phyloP scores from a whole-genome alignment of 2,888 invertebrate genomes.

The Globia sparganii region DNA sequence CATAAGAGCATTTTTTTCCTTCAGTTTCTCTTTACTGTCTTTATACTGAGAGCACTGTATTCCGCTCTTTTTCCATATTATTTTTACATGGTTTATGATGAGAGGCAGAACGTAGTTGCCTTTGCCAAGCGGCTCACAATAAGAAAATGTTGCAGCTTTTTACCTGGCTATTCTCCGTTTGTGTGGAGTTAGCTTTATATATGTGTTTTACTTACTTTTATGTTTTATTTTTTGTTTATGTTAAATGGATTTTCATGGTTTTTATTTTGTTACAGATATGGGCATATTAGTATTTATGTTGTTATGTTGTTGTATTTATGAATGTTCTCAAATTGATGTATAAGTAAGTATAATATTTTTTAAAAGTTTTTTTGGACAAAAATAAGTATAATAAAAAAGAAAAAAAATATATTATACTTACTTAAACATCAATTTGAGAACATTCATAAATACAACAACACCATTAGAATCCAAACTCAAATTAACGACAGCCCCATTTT shows the following conservation, averaged over 20 bases:
- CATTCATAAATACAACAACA: no score
- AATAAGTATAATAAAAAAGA: no score
- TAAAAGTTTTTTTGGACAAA: no score
- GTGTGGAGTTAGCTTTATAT: conserved; percentile 44
- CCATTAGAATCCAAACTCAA: no score
- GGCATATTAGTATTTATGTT: no score
- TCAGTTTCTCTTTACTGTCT: conserved; percentile 47
- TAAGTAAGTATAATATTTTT: no score
- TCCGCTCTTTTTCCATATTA: conserved; percentile 73
- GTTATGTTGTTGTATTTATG: no score
- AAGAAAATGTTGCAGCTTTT: conserved; percentile 65
- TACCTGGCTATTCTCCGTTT: conserved; percentile 64
- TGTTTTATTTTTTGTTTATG: not conserved
- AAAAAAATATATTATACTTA: no score
- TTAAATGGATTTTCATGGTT: not conserved
- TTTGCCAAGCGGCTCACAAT: conserved; percentile 66
- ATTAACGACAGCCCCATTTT: no score
- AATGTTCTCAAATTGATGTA: no score
- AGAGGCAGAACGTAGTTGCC: conserved; percentile 70
- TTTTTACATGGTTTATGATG: conserved; percentile 77
- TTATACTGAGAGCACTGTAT: conserved; percentile 49
- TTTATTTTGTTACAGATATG: not conserved
- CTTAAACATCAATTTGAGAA: no score
- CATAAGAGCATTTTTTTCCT: conserved; percentile 54
- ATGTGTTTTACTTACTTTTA: conserved; percentile 20